Evolutionary conservation across 1,140 invertebrate species (phyloP).

Genomic region (Archivesica marissinica): DNA sequence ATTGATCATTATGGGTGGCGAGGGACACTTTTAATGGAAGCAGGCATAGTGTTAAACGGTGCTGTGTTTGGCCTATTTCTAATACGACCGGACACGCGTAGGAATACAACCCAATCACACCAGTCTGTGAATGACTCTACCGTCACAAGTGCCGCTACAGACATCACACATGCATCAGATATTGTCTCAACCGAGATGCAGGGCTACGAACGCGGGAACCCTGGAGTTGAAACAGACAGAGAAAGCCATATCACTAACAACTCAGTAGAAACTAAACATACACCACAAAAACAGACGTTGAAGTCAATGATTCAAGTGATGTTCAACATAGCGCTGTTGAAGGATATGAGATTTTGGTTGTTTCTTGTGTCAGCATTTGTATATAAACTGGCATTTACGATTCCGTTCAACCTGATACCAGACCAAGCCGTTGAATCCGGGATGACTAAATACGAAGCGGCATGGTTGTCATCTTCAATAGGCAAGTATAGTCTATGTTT

Average conservation of each 20-base stretch:
- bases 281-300: not conserved
- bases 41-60: slow-evolving; percentile 22
- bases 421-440: slow-evolving; percentile 25
- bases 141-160: not conserved
- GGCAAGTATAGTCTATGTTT: too few species aligned
- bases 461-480: slow-evolving; percentile 39
- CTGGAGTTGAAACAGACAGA: not conserved
- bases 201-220: not conserved
- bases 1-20: slow-evolving; percentile 28
- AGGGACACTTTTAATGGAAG: slow-evolving; percentile 18
- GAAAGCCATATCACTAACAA: not conserved
- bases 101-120: not conserved
- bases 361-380: slow-evolving; percentile 17
- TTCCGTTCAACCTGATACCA: slow-evolving; percentile 34
- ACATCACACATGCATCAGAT: not conserved
- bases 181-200: not conserved
- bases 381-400: slow-evolving; percentile 6
- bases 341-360: not conserved
- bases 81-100: not conserved
- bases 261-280: too few species aligned
- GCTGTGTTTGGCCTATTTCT: slow-evolving; percentile 10
- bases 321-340: slow-evolving; percentile 23
- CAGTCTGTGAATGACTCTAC: too few species aligned
- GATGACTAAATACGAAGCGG: slow-evolving; percentile 29
- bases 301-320: not conserved